Evolutionary conservation across 2,797 vertebrate species (phyloP).

Genomic region (Erethizon dorsatum): DNA sequence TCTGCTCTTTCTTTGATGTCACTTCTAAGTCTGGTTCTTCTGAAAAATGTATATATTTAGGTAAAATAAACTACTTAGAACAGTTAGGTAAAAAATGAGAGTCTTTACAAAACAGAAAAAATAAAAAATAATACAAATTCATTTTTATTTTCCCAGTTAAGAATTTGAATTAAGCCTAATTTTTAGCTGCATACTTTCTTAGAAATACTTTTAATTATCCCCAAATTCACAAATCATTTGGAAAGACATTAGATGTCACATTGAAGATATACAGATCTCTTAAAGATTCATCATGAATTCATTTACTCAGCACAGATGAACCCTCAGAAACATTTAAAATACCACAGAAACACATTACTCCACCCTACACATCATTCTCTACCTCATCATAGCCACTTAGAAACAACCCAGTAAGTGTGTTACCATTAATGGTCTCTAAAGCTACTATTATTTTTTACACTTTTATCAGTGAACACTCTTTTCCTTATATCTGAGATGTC

Average conservation of each 20-base stretch:
- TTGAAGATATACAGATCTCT: neutral
- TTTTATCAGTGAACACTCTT: too few species aligned
- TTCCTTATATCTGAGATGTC: too few species aligned
- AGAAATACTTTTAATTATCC: slow-evolving; percentile 40
- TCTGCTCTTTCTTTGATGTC: slow-evolving; percentile 53
- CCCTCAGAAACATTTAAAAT: too few species aligned
- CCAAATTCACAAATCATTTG: too few species aligned
- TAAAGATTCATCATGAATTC: slow-evolving; percentile 39
- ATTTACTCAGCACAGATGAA: neutral
- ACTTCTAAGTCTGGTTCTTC: slow-evolving; percentile 64
- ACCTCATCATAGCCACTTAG: neutral
- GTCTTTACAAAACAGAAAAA: slow-evolving; percentile 16
- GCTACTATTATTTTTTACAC: too few species aligned
- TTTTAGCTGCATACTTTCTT: neutral
- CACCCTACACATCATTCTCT: neutral
- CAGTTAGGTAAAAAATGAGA: slow-evolving; percentile 30
- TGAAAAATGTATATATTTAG: slow-evolving; percentile 49
- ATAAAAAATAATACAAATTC: slow-evolving; percentile 43
- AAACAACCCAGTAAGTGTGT: neutral
- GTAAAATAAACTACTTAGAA: slow-evolving; percentile 65
- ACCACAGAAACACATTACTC: slow-evolving; percentile 11
- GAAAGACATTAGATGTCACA: too few species aligned
- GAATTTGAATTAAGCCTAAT: slow-evolving; percentile 53
- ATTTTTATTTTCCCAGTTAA: neutral
- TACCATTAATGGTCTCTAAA: too few species aligned